Conservation (phyloP, 1,140 invertebrate genomes). For the Ganaspis sp. region DNA sequence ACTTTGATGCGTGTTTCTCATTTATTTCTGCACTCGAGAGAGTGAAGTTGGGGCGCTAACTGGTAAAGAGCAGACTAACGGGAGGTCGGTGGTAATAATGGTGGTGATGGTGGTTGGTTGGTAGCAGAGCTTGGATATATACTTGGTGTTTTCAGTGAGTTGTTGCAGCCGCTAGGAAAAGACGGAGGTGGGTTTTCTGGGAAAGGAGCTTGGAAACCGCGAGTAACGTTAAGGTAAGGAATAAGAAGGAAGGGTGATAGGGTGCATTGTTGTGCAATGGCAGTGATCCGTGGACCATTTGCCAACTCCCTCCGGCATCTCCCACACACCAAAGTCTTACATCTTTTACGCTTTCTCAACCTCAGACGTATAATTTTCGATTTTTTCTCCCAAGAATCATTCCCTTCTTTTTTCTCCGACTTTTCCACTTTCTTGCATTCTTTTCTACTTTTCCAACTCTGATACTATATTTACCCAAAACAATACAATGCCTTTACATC, state of each 20-base stretch:
- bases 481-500: neutral
- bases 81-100: slow-evolving; percentile 21
- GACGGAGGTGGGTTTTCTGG: slow-evolving; percentile 27
- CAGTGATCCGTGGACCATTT: slow-evolving; percentile 65
- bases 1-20: slow-evolving; percentile 68
- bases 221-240: slow-evolving; percentile 49
- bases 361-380: slow-evolving; percentile 36
- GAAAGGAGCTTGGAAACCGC: slow-evolving; percentile 59
- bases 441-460: neutral
- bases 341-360: slow-evolving; percentile 37
- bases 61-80: slow-evolving; percentile 45
- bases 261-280: slow-evolving; percentile 61
- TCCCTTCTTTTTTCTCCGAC: neutral
- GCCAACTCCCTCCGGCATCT: slow-evolving; percentile 46
- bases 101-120: slow-evolving; percentile 32
- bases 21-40: slow-evolving; percentile 62
- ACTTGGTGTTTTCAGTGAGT: slow-evolving; percentile 52
- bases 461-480: neutral
- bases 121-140: slow-evolving; percentile 33
- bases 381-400: slow-evolving; percentile 45
- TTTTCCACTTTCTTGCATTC: slow-evolving; percentile 15
- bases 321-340: neutral
- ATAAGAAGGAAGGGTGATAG: slow-evolving; percentile 33
- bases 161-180: slow-evolving; percentile 51
- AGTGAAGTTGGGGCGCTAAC: slow-evolving; percentile 51